Base-by-base conservation (phyloP, 2,113 vertebrate species). In the Danionella cerebrum region DNA sequence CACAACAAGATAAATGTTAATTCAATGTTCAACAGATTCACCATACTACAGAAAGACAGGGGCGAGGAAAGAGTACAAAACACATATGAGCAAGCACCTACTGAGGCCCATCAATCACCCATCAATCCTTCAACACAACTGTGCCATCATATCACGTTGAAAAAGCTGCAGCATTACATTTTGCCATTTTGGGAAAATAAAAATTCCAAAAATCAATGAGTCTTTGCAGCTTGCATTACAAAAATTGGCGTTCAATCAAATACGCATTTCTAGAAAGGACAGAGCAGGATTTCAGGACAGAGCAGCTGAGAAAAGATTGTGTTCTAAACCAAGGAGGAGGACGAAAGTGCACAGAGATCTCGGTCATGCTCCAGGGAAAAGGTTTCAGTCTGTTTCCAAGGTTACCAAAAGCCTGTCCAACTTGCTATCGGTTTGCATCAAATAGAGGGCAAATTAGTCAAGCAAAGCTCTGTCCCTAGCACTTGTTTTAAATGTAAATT, bases 331-430 rank as follows among this genome's bases (percentile, higher is more conserved):
- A 13, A 64, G 29, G 44, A 79, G 78, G 79, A 78, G 79, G 86
- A 69, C 53, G 60, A 50, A 79, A 78, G 79, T 75, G 72, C 85
- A 81, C 78, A 86, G 83, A 84, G 84, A 87, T 86, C 83, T 75
- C 79, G 79, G 83, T 89, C 86, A 83, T 78, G 85, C 87, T 84
- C 78, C 47, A 7, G 82, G 79, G 85, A 79, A 83, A 80, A 83
- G 82, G 76, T 83, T 81, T 81, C 72, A 82, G 80, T 70, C 70
- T 1, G 89, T 92, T 89, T 79, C 91, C 91, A 87, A 84, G 88
- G 89, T 87, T 88, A 93, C 90, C 70, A 21, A 79, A 77, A 88
- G 86, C 80, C 80, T 0, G 85, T 82, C 84, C 86, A 82, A 88
- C 87, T 89, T 82, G 84, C 75, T 80, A 80, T 82, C 85, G 72